Conservation (phyloP, 2,888 invertebrate species). For the Calephelis perditalis region DNA sequence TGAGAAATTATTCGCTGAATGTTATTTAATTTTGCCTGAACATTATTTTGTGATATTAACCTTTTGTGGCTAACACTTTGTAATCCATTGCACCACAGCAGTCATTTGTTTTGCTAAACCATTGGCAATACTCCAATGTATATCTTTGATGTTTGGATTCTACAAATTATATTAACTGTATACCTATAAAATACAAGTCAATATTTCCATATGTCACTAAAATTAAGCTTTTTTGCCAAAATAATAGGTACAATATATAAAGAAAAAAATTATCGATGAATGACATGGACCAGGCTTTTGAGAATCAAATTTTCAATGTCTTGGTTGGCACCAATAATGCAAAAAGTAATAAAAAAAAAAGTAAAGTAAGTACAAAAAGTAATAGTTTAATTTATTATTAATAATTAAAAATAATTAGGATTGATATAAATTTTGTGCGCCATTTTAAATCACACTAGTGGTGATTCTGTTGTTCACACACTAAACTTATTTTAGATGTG, state of each 20-base stretch:
- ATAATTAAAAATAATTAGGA: no score
- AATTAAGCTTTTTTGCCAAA: constrained; percentile 19
- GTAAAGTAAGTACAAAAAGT: no score
- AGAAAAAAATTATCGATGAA: constrained; percentile 5
- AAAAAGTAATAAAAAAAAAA: no score
- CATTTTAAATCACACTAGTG: no score
- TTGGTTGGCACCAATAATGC: no score
- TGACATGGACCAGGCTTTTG: no score
- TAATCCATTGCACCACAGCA: constrained; percentile 50
- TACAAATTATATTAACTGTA: constrained; percentile 12
- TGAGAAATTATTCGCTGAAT: constrained; percentile 48
- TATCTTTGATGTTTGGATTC: constrained; percentile 3
- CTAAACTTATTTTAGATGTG: no score
- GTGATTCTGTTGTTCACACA: no score
- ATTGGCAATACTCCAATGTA: constrained; percentile 26
- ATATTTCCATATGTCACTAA: constrained; percentile 14
- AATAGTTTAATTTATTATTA: no score
- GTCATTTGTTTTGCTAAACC: constrained; percentile 50
- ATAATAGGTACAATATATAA: neutral
- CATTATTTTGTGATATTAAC: constrained; percentile 53
- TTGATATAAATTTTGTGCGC: no score
- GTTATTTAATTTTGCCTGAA: constrained; percentile 59
- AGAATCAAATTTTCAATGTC: no score
- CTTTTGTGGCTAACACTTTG: constrained; percentile 69
- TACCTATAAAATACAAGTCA: constrained; percentile 10